phyloP scores from a whole-genome alignment of 2,888 invertebrate genomes.

The Calliopum simillimum region DNA sequence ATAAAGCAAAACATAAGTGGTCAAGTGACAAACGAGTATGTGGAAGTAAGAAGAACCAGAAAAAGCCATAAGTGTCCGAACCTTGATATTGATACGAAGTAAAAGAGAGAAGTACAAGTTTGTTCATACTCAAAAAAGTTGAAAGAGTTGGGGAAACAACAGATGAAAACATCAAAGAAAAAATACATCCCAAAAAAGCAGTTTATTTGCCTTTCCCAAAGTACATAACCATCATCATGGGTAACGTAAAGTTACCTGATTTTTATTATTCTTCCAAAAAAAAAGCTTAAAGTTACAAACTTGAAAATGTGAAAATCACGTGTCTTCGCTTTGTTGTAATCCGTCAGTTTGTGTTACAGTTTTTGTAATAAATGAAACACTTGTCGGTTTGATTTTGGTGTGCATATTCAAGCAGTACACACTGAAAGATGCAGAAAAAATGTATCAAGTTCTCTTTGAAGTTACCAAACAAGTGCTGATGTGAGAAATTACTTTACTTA shows the following conservation, averaged over 20 bases:
- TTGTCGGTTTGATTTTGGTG: too few species aligned
- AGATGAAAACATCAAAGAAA: not conserved
- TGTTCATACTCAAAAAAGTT: constrained; percentile 3
- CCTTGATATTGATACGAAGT: not conserved
- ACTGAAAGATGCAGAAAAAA: too few species aligned
- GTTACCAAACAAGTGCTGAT: too few species aligned
- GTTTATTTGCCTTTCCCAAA: too few species aligned
- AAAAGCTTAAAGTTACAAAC: not conserved
- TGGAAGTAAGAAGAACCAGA: not conserved
- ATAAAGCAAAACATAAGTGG: constrained; percentile 32
- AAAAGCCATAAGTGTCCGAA: constrained; percentile 10
- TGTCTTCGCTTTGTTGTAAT: too few species aligned
- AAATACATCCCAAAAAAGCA: not conserved
- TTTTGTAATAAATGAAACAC: too few species aligned
- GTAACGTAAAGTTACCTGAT: too few species aligned
- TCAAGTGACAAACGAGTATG: constrained; percentile 25
- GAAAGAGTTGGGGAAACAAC: constrained; percentile 2
- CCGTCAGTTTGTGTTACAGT: too few species aligned
- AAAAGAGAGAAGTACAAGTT: constrained; percentile 7
- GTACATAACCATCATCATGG: too few species aligned
- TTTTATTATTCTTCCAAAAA: not conserved
- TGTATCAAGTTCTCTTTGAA: too few species aligned
- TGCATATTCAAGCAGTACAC: too few species aligned
- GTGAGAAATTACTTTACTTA: too few species aligned
- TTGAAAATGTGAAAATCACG: not conserved